Percentiles rank a stretch among this genome's conserved stretches.
Conservation (phyloP, 2,113 vertebrate species). For the Tamias sibiricus region DNA sequence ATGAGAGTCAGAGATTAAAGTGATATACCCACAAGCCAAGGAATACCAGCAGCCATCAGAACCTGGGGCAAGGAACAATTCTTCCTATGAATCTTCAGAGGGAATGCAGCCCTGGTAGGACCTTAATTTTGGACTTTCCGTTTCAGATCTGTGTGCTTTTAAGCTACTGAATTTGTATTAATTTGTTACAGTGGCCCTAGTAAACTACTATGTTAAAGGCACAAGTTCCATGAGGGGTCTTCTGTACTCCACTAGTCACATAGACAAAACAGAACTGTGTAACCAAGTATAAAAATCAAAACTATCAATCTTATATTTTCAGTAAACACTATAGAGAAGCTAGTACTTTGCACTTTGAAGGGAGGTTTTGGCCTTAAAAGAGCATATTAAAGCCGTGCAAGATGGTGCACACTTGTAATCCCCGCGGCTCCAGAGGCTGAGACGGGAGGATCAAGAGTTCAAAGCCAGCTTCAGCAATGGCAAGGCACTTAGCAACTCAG, state of each 20-base stretch:
- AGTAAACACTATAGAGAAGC: neutral
- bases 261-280: neutral
- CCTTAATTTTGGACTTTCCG: neutral
- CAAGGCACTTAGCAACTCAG: no score
- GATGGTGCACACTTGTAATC: no score
- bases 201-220: neutral
- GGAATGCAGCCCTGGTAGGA: neutral
- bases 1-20: neutral
- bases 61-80: neutral
- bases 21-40: neutral
- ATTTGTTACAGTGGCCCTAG: neutral
- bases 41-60: neutral
- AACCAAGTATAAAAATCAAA: slow-evolving; percentile 8
- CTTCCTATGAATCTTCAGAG: neutral
- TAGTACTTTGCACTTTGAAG: neutral
- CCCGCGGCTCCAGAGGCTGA: no score
- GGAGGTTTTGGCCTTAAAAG: neutral
- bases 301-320: neutral
- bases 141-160: neutral
- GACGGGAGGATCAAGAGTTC: no score
- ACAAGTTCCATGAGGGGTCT: neutral
- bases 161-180: neutral
- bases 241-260: neutral
- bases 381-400: neutral
- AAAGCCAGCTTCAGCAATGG: no score